Base-by-base conservation (phyloP, 2,888 invertebrate species). In the Cantharis rufa region DNA sequence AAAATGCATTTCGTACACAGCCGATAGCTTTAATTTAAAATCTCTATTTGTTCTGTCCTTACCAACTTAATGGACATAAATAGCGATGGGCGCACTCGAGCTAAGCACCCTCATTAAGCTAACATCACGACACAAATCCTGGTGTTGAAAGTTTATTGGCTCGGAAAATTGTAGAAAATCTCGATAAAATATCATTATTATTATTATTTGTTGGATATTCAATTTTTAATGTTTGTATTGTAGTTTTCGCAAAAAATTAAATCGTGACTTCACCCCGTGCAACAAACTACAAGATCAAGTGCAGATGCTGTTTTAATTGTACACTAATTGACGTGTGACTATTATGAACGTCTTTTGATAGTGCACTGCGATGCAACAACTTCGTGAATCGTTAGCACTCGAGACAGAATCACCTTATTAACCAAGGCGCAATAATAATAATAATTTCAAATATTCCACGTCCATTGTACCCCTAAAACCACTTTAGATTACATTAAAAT, bases 281-380 rank as follows among this genome's bases (percentile, higher is more conserved):
- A 72, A 64, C 68, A 70, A 64, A 48, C 48, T 66, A 18, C 70
- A 61, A 28, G 66, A 73, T 70, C 76, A 66, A 66, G 73, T 77
- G 72, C 28, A 74, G 73, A 72, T 72, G 66, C 69, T 73, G 74
- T 72, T 79, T 80, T 79, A 79, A 80, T 77, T 80, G 77, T 76
- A 71, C 74, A 69, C 79, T 80, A 80, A 80, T 79, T 80, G 79
- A 80, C 78, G 79, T 78, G 76, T 77, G 70, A 79, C 76, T 76
- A 79, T 78, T 79, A 79, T 80, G 76, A 71, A 75, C 71, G 73
- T 78, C 66, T 74, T 62, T 61, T 61, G 76, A 76, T 78, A 71
- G 69, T 16, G 62, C 15, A 70, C 76, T 70, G 28, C 70, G 48
- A 77, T 73, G 70, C n/a, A n/a, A 70, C 28, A 28, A 71, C 68